phyloP scores from a whole-genome alignment of 1,140 invertebrate species.

The Brachionus sp. region DNA sequence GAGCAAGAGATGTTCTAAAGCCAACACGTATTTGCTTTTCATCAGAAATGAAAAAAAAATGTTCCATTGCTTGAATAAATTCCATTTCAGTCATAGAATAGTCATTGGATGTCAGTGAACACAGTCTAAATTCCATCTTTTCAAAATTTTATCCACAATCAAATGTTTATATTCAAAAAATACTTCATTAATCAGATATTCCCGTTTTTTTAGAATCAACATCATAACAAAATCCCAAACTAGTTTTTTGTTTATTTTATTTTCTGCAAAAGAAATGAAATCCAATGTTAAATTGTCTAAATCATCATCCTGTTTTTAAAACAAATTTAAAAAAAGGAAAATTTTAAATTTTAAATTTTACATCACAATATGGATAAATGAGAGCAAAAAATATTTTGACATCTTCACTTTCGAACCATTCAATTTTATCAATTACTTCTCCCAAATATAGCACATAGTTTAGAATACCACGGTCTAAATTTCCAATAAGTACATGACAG shows the following conservation, averaged over 20 bases:
- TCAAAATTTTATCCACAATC: not conserved
- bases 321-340: not conserved
- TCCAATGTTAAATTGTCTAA: slow-evolving; percentile 20
- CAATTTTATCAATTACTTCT: slow-evolving; percentile 35
- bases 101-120: slow-evolving; percentile 1
- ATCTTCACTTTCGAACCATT: slow-evolving; percentile 42
- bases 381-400: slow-evolving; percentile 42
- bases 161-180: not conserved
- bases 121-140: slow-evolving; percentile 35
- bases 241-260: slow-evolving; percentile 44
- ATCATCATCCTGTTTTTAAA: slow-evolving; percentile 20
- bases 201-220: slow-evolving; percentile 19
- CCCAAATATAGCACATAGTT: slow-evolving; percentile 18
- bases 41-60: slow-evolving; percentile 39
- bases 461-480: slow-evolving; percentile 38
- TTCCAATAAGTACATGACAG: slow-evolving; percentile 29
- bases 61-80: slow-evolving; percentile 32
- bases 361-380: slow-evolving; percentile 32
- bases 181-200: slow-evolving; percentile 32
- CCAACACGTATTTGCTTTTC: slow-evolving; percentile 6
- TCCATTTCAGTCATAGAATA: slow-evolving; percentile 34
- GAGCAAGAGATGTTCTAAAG: slow-evolving; percentile 19
- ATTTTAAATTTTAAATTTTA: not conserved
- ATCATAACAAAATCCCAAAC: slow-evolving; percentile 41
- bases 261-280: slow-evolving; percentile 35